phyloP scores from a whole-genome alignment of 2,888 invertebrate species.

The Micropterix aruncella region DNA sequence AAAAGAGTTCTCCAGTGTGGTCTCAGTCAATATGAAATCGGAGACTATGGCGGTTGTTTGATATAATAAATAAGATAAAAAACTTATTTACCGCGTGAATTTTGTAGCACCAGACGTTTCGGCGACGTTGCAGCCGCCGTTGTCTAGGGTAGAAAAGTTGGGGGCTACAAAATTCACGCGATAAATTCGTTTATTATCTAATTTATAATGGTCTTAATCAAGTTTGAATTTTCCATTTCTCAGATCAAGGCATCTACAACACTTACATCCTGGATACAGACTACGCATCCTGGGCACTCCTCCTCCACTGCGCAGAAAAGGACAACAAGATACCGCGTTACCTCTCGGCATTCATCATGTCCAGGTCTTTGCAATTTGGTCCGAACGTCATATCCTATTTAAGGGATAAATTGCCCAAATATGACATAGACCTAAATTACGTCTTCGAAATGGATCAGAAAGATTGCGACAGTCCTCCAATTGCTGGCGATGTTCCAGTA shows the following conservation, averaged over 20 bases:
- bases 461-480: constrained; percentile 39
- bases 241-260: constrained; percentile 80
- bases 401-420: constrained; percentile 62
- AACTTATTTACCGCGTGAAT: too few species aligned
- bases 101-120: too few species aligned
- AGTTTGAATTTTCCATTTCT: constrained; percentile 16
- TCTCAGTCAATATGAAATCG: too few species aligned
- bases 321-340: constrained; percentile 57
- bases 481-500: constrained; percentile 16
- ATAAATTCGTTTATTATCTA: too few species aligned
- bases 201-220: too few species aligned
- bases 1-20: too few species aligned
- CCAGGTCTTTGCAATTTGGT: constrained; percentile 39
- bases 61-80: too few species aligned
- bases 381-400: constrained; percentile 61
- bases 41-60: too few species aligned
- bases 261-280: constrained; percentile 78
- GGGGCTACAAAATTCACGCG: too few species aligned
- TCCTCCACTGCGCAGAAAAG: constrained; percentile 80
- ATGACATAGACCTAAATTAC: constrained; percentile 74
- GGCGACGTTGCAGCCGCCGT: too few species aligned
- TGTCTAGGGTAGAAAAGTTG: too few species aligned
- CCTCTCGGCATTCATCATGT: constrained; percentile 70
- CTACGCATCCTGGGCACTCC: constrained; percentile 67
- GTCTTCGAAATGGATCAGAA: constrained; percentile 72